A percentile compares a stretch with the other conserved stretches of the same genome.
Evolutionary conservation across 37 sponge, comb jelly and placozoan genomes (phyloP).

Genomic region (Axinella damicornis): DNA sequence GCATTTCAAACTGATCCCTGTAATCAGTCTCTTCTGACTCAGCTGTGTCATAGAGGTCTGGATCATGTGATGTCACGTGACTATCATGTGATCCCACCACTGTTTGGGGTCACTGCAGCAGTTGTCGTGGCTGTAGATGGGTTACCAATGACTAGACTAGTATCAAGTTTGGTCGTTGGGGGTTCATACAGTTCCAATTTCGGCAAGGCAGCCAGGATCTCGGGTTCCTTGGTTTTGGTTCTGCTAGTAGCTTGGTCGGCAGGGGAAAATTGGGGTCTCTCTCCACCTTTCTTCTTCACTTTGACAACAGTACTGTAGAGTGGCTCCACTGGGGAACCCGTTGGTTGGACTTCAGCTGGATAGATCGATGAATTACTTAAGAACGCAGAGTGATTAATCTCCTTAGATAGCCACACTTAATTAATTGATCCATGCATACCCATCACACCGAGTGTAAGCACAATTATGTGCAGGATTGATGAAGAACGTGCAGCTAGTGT

Average conservation of each 20-base stretch:
- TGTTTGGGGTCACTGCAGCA: not conserved
- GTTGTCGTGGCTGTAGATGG: not conserved
- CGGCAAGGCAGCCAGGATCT: not conserved
- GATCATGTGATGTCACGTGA: conserved; percentile 5
- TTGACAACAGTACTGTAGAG: conserved; percentile 52
- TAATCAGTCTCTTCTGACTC: not conserved
- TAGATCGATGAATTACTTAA: too few relatives aligned
- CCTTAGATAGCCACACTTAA: too few relatives aligned
- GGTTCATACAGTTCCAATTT: conserved; percentile 12
- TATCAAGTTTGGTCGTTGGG: not conserved
- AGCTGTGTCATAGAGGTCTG: not conserved
- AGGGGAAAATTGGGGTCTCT: not conserved
- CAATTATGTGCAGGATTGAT: too few relatives aligned
- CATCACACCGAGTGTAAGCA: too few relatives aligned
- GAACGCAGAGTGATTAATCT: too few relatives aligned
- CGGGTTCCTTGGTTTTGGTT: conserved; percentile 14
- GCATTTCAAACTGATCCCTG: not conserved
- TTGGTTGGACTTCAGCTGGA: too few relatives aligned
- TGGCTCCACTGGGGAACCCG: conserved; percentile 5
- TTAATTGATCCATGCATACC: too few relatives aligned
- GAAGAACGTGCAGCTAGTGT: too few relatives aligned
- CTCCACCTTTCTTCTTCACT: conserved; percentile 8
- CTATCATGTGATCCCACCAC: conserved; percentile 2
- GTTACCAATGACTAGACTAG: conserved; percentile 13
- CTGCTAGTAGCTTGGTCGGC: too few relatives aligned